phyloP scores from a whole-genome alignment of 2,888 invertebrate genomes.

The Acrobasis repandana region DNA sequence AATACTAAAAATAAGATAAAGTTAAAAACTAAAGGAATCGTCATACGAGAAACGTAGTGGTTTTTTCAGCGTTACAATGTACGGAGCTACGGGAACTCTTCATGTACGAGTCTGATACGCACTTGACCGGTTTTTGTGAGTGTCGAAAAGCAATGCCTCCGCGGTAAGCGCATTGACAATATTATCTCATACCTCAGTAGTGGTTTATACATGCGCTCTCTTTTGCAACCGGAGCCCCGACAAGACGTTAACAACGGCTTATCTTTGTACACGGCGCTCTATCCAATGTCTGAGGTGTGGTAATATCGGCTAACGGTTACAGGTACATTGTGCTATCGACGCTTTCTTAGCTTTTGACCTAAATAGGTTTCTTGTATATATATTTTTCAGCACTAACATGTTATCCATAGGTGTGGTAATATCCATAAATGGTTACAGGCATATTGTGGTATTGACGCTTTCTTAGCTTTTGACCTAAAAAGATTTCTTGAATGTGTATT shows the following conservation, averaged over 20 bases:
- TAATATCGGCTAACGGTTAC: conserved; percentile 18
- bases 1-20: no score
- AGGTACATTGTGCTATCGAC: not conserved
- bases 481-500: no score
- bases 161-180: no score
- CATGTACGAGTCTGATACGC: no score
- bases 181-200: not conserved
- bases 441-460: no score
- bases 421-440: not conserved
- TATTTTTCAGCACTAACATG: not conserved
- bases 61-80: no score
- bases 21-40: no score
- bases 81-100: no score
- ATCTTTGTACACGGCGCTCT: conserved; percentile 12
- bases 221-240: not conserved
- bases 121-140: no score
- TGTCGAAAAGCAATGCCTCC: no score
- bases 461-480: no score
- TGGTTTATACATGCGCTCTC: not conserved
- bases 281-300: conserved; percentile 15
- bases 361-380: not conserved
- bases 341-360: conserved; percentile 12
- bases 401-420: not conserved
- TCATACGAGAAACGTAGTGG: no score
- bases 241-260: conserved; percentile 16